Evolutionary conservation across 30 jellyfish, hydroid and myxozoan species (phyloP), one percentile per base, ranked within the genome.

Genomic region (Turritopsis rubra): DNA sequence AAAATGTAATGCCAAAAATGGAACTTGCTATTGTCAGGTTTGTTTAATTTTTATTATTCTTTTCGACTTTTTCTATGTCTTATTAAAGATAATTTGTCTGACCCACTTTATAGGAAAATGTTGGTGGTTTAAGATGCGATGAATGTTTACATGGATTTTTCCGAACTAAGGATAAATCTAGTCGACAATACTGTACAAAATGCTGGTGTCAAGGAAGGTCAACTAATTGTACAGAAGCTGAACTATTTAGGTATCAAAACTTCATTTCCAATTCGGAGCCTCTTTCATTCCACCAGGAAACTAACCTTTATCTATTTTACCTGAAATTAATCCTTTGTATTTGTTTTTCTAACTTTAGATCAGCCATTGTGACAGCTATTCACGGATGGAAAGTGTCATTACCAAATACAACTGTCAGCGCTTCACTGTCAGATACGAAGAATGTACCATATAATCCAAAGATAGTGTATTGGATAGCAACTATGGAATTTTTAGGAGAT

Each of bases 151-250:
- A 71, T 21, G 96, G 96, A 21, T 83, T 79, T 73, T 88, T 84
- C 89, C 84, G 79, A 73, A 91, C 95, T 29, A 85, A 80, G 24
- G 86, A 87, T 41, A 79, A 79, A 81, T 72, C 66, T 54, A 81
- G 96, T 1, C 81, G 81, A 19, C 92, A 87, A 31, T 83, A 86
- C 16, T 91, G 97, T 78, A 52, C 66, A 65, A 72, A 87, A 87
- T 91, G 97, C 66, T 91, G 97, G 97, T 91, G 97, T 79, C 85
- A 90, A 13, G 95, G 96, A 27, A 68, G 90, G 60, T 80, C 96
- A 84, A 91, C 87, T 1, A 77, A 79, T 19, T 91, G 97, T 70
- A 29, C 65, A 0, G 97, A 91, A 84, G 97, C 96, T 52, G 24
- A 81, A 21, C 89, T 91, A 21, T 91, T 73, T 83, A 83, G 96